These are phyloP conservation scores for Ciconia stormi DNA, from an alignment of 2,113 vertebrate species.

Conservation along the genomic window DNA sequence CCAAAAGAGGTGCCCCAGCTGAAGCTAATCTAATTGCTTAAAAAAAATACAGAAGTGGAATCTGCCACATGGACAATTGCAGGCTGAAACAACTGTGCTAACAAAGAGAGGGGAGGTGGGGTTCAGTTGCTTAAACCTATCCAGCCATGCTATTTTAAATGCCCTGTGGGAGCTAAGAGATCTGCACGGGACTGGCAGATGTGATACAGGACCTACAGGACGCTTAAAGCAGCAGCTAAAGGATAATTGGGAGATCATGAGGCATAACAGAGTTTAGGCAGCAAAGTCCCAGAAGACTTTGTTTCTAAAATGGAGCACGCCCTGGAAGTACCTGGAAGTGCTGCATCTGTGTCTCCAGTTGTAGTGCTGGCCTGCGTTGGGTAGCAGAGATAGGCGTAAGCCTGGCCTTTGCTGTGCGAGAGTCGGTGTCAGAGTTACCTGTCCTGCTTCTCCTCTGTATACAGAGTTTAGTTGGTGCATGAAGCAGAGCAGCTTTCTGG, in stretches of 20 bases:
- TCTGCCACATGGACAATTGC: background rate
- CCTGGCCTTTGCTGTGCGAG: background rate
- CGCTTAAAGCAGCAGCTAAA: background rate
- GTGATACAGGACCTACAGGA: background rate
- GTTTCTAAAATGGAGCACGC: background rate
- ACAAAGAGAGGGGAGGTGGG: background rate
- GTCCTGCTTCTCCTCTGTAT: background rate
- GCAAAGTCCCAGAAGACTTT: background rate
- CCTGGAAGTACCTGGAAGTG: background rate
- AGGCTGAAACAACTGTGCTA: background rate
- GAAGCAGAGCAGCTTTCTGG: background rate
- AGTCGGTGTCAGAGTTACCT: background rate
- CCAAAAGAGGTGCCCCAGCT: constrained; percentile 7
- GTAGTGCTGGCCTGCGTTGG: background rate
- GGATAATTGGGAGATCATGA: background rate
- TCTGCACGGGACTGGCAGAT: background rate
- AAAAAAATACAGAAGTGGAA: background rate
- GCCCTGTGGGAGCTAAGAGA: background rate
- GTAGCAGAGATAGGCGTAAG: background rate
- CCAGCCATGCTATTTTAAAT: background rate
- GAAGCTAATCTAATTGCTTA: background rate
- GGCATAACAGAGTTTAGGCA: background rate
- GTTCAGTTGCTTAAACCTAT: background rate
- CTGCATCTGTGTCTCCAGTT: background rate
- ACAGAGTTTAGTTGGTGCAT: background rate